Conservation (phyloP, 2,113 vertebrate genomes). For the Psophia crepitans region DNA sequence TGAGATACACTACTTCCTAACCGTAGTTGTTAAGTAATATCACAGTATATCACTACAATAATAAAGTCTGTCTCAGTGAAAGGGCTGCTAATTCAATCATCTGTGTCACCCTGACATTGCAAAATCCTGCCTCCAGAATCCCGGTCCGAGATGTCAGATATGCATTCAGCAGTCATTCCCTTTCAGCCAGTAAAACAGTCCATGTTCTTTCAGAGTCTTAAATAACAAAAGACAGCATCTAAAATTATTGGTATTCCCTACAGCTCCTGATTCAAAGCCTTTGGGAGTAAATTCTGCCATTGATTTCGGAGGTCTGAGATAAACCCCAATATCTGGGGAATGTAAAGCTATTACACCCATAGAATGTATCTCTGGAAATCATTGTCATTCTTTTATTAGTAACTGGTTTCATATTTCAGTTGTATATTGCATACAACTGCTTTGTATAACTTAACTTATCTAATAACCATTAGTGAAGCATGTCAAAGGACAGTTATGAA, state of each 20-base stretch:
- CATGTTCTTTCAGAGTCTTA: not conserved
- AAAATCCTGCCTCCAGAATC: not conserved
- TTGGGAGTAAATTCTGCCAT: not conserved
- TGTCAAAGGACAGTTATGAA: not conserved
- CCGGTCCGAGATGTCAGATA: not conserved
- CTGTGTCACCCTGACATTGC: not conserved
- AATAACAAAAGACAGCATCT: not conserved
- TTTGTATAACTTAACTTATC: not conserved
- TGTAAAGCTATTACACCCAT: not conserved
- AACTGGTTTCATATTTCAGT: not conserved
- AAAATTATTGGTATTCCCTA: not conserved
- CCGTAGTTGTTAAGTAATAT: not conserved
- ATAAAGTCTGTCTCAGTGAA: not conserved
- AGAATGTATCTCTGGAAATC: not conserved
- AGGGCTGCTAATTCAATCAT: not conserved
- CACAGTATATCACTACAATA: not conserved
- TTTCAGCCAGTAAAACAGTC: not conserved
- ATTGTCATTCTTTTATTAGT: not conserved
- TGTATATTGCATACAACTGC: not conserved
- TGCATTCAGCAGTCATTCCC: fast-evolving
- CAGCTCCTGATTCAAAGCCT: not conserved
- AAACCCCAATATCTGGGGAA: not conserved
- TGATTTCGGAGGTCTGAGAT: not conserved
- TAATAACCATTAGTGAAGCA: not conserved
- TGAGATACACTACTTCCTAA: not conserved